A percentile compares a stretch with the other conserved stretches of the same genome.
phyloP scores from a whole-genome alignment of 2,888 invertebrate genomes.

The Apamea anceps region DNA sequence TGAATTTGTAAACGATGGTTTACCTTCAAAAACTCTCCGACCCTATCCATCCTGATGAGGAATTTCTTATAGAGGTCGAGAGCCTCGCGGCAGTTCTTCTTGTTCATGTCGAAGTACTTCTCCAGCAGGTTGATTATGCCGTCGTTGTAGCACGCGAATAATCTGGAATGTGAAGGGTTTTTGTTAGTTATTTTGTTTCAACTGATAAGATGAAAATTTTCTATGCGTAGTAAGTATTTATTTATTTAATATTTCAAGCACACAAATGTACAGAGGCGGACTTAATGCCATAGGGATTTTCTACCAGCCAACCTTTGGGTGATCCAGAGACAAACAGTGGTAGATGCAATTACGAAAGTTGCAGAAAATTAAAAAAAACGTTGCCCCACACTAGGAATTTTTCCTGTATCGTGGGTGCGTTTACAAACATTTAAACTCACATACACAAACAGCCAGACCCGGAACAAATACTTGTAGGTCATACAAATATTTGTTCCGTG shows the following conservation, averaged over 20 bases:
- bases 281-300: neutral
- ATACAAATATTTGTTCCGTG: too few species aligned
- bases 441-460: too few species aligned
- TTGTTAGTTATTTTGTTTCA: neutral
- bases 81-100: conserved; percentile 99
- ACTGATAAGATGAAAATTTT: neutral
- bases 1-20: neutral
- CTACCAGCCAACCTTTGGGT: neutral
- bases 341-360: neutral
- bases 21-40: conserved; percentile 99
- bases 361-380: neutral
- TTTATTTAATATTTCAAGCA: neutral
- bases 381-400: too few species aligned
- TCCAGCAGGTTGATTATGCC: conserved; percentile 99
- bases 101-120: conserved; percentile 99
- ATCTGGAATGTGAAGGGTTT: conserved; percentile 74
- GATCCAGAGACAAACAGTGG: neutral
- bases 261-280: neutral
- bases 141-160: conserved; percentile 99
- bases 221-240: neutral
- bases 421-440: too few species aligned
- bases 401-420: too few species aligned
- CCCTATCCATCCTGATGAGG: conserved; percentile 99
- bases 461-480: too few species aligned
- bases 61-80: conserved; percentile 99